Evolutionary conservation across 2,113 vertebrate genomes (phyloP).

Genomic region (Rhegmatorhina hoffmannsi): DNA sequence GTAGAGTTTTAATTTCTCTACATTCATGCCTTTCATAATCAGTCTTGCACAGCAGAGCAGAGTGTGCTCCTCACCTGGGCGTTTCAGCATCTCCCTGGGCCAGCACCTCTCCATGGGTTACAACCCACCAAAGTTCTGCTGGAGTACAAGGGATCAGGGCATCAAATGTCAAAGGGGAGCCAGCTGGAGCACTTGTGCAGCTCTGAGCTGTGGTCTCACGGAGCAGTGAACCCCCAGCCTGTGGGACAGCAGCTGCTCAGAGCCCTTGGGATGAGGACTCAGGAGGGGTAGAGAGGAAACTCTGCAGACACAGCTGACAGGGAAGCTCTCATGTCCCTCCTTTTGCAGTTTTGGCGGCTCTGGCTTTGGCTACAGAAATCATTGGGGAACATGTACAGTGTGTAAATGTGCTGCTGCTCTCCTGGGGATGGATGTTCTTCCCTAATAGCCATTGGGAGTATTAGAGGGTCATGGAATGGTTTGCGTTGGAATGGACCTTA

Average conservation of each 20-base stretch:
- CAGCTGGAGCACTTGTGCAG: neutral
- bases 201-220: neutral
- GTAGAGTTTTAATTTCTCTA: neutral
- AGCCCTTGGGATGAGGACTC: accelerated
- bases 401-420: neutral
- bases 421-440: neutral
- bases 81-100: neutral
- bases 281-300: neutral
- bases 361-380: neutral
- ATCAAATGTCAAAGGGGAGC: neutral
- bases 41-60: accelerated
- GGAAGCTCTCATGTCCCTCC: neutral
- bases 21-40: neutral
- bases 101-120: neutral
- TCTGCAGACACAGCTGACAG: neutral
- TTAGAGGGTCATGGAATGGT: neutral
- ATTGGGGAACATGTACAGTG: accelerated
- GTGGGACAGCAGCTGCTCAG: accelerated
- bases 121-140: neutral
- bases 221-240: neutral
- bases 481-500: neutral
- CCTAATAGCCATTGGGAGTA: accelerated
- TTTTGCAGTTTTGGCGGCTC: neutral
- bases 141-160: neutral
- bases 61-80: accelerated